Evolutionary conservation across 1,140 invertebrate species (phyloP).

Genomic region (Potamilus streckersoni): DNA sequence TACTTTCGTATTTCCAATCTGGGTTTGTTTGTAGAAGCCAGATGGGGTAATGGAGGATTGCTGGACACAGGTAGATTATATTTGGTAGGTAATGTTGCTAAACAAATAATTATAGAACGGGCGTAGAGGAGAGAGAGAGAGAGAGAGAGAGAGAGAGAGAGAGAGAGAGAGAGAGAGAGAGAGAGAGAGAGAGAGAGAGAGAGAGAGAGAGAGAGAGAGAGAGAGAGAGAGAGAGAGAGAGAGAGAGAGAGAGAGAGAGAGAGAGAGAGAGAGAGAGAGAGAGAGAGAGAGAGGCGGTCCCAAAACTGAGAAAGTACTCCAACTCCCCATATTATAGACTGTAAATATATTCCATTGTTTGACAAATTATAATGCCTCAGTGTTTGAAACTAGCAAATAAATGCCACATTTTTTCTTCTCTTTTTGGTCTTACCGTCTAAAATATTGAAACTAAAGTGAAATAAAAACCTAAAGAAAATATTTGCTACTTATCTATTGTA

Average conservation of each 20-base stretch:
- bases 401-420: too few species aligned
- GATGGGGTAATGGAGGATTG: conserved; percentile 9
- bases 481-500: too few species aligned
- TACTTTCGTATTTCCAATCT: too few species aligned
- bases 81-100: background rate
- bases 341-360: too few species aligned
- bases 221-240: conserved; percentile 11
- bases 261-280: conserved; percentile 14
- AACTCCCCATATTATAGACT: background rate
- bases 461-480: too few species aligned
- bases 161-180: conserved; percentile 7
- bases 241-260: conserved; percentile 12
- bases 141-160: conserved; percentile 17
- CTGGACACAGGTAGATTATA: conserved; percentile 3
- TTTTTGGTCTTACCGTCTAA: too few species aligned
- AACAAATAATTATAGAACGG: conserved; percentile 8
- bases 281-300: conserved; percentile 10
- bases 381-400: too few species aligned
- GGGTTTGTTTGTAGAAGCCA: conserved; percentile 5
- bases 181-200: conserved; percentile 19
- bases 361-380: too few species aligned
- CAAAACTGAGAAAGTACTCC: background rate
- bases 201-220: conserved; percentile 25
- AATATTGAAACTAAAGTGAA: too few species aligned
- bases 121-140: conserved; percentile 12